A percentile compares a stretch with the other conserved stretches of the same genome.
phyloP scores from a whole-genome alignment of 2,797 vertebrate species.

The Sibirionetta formosa region DNA sequence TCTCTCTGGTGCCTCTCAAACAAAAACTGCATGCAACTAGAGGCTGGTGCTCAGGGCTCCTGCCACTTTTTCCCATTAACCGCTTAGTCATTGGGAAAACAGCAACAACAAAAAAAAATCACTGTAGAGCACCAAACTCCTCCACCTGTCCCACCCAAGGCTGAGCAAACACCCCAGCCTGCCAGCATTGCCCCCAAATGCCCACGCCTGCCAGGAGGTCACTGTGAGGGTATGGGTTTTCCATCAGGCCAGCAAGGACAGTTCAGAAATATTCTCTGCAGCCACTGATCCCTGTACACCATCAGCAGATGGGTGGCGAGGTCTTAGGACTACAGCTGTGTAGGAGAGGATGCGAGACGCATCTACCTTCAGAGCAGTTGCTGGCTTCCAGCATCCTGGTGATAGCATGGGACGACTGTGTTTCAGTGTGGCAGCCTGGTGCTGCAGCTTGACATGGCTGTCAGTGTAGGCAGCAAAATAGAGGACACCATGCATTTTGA shows the following conservation, averaged over 20 bases:
- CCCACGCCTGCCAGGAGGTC: background rate
- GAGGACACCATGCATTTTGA: background rate
- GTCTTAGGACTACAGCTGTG: background rate
- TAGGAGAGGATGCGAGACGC: rapidly evolving
- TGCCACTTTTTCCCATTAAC: rapidly evolving
- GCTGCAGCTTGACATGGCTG: background rate
- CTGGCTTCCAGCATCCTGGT: background rate
- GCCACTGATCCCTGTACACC: background rate
- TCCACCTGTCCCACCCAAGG: background rate
- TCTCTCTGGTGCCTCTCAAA: background rate
- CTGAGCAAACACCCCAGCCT: rapidly evolving
- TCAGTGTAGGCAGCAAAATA: background rate
- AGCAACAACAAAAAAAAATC: rapidly evolving
- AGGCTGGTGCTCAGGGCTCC: rapidly evolving
- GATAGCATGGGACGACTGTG: background rate
- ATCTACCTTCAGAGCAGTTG: rapidly evolving
- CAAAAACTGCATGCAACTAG: background rate
- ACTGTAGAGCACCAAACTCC: rapidly evolving
- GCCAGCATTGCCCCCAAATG: background rate
- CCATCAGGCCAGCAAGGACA: background rate
- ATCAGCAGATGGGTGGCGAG: background rate
- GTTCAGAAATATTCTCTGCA: background rate
- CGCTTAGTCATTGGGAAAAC: background rate
- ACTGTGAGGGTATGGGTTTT: background rate
- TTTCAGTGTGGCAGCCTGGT: background rate